phyloP scores from a whole-genome alignment of 2,888 invertebrate genomes.

The Dynastes tityus region DNA sequence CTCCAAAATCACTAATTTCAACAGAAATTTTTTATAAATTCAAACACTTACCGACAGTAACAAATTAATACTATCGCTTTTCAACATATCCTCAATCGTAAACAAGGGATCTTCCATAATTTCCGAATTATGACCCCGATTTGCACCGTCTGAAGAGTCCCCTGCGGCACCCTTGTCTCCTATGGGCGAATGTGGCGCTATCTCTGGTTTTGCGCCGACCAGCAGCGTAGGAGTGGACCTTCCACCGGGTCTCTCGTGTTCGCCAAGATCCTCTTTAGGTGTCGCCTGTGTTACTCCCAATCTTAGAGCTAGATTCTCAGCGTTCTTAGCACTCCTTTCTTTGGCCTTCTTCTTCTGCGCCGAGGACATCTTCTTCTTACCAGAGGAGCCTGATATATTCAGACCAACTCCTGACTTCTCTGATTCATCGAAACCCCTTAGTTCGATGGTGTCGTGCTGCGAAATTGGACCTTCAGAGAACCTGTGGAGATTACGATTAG shows the following conservation, averaged over 20 bases:
- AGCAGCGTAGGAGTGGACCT: conserved; percentile 67
- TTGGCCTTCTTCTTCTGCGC: conserved; percentile 67
- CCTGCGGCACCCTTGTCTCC: conserved; percentile 62
- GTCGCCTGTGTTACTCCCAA: not conserved
- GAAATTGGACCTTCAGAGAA: conserved; percentile 92
- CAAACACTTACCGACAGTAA: conserved; percentile 77
- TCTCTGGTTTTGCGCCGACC: conserved; percentile 58
- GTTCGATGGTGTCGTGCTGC: conserved; percentile 92
- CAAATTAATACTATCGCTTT: conserved; percentile 84
- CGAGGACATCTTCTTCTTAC: conserved; percentile 69
- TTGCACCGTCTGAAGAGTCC: conserved; percentile 47
- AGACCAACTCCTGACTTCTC: conserved; percentile 60
- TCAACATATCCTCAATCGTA: conserved; percentile 89
- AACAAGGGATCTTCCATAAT: conserved; percentile 70
- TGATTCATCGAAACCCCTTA: conserved; percentile 89
- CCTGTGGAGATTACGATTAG: conserved; percentile 64
- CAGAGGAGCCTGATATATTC: not conserved
- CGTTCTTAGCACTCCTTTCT: conserved; percentile 34
- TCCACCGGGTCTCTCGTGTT: conserved; percentile 60
- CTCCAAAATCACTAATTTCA: not conserved
- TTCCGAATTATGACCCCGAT: conserved; percentile 27
- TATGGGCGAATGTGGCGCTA: conserved; percentile 65
- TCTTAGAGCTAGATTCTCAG: not conserved
- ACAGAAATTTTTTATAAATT: not conserved
- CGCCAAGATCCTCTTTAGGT: conserved; percentile 33